Conservation (phyloP, 2,113 vertebrate genomes). For the Hemichromis elongatus region DNA sequence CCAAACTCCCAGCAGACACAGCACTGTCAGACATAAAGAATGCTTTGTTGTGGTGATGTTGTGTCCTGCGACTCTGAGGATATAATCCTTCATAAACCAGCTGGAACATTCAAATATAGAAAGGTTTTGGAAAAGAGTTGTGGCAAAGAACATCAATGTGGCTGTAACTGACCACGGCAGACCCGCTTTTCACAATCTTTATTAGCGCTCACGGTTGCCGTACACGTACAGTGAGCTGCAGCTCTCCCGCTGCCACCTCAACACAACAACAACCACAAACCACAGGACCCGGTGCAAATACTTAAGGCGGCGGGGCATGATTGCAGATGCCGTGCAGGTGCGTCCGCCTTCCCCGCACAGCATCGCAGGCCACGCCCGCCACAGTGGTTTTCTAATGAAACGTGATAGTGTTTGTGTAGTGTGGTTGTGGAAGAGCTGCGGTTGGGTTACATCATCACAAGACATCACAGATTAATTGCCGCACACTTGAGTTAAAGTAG, state of each 20-base stretch:
- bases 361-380: too few species aligned
- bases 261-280: too few species aligned
- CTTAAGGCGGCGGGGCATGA: too few species aligned
- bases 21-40: constrained; percentile 2
- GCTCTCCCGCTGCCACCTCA: too few species aligned
- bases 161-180: too few species aligned
- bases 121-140: neutral
- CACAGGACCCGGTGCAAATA: too few species aligned
- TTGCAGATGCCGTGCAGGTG: too few species aligned
- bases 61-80: neutral
- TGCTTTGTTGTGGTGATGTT: constrained; percentile 4
- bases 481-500: neutral
- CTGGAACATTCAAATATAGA: neutral
- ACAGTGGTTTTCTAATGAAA: neutral
- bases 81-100: neutral
- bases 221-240: too few species aligned
- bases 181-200: too few species aligned
- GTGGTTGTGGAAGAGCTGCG: neutral
- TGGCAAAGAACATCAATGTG: neutral
- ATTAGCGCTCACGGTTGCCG: too few species aligned
- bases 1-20: neutral
- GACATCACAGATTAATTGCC: neutral
- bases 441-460: neutral
- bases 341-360: too few species aligned
- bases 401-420: neutral